phyloP scores from a whole-genome alignment of 2,113 vertebrate species.

The Semicossyphus pulcher region DNA sequence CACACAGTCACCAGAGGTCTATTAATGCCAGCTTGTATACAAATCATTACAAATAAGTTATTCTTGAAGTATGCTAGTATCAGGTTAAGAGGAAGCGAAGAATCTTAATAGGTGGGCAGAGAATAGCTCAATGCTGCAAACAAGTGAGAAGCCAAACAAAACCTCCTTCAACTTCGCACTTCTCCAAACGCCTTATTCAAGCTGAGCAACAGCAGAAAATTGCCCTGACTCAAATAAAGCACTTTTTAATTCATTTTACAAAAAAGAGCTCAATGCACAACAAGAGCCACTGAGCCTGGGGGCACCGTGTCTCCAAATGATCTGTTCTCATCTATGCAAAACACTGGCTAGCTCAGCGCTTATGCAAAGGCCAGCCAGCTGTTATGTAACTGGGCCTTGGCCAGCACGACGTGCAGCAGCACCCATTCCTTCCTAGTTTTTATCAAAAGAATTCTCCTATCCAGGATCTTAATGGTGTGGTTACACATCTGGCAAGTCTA shows the following conservation, averaged over 20 bases:
- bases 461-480: not conserved
- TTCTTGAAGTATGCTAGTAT: too few species aligned
- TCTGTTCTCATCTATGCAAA: constrained; percentile 43
- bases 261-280: constrained; percentile 25
- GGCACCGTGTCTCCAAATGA: constrained; percentile 21
- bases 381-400: constrained; percentile 33
- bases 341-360: constrained; percentile 8
- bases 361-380: constrained; percentile 1
- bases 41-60: too few species aligned
- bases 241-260: constrained; percentile 26
- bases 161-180: constrained; percentile 27
- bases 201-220: not conserved
- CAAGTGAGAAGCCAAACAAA: constrained; percentile 24
- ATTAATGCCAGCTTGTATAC: not conserved
- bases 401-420: not conserved
- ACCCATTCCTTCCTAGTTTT: not conserved
- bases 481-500: constrained; percentile 17
- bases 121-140: constrained; percentile 1
- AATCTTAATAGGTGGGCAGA: constrained; percentile 24
- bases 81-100: not conserved
- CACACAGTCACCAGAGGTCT: not conserved
- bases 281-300: not conserved
- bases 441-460: not conserved
- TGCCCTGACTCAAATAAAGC: not conserved
- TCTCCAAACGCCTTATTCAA: constrained; percentile 1